Conservation (phyloP, 2,888 invertebrate genomes). For the Cyrtodaria siliqua region DNA sequence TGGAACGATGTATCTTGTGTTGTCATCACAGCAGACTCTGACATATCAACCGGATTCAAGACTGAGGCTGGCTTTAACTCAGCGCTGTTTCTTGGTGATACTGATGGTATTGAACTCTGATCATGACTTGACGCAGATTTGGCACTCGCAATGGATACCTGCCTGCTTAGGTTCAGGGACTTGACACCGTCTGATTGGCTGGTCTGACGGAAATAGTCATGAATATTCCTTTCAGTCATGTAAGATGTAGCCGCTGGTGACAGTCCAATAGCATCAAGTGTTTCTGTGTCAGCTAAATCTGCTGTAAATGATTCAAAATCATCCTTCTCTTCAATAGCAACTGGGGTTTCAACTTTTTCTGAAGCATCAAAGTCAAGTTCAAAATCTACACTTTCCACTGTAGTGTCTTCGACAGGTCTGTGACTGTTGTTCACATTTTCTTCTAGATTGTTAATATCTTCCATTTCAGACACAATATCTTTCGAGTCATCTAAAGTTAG, state of each 20-base stretch:
- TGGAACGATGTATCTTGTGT: not conserved
- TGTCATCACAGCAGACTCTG: slow-evolving; percentile 2
- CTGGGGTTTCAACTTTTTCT: slow-evolving; percentile 59
- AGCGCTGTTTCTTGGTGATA: not conserved
- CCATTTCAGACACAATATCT: slow-evolving; percentile 11
- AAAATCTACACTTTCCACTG: slow-evolving; percentile 67
- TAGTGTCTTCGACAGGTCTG: slow-evolving; percentile 15
- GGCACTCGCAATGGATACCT: slow-evolving; percentile 53
- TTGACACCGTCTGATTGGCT: slow-evolving; percentile 48
- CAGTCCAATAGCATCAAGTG: slow-evolving; percentile 66
- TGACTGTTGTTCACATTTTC: slow-evolving; percentile 27
- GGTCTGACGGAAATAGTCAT: slow-evolving; percentile 58
- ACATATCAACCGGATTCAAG: not conserved
- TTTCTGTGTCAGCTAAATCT: slow-evolving; percentile 65
- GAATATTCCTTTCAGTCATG: slow-evolving; percentile 54
- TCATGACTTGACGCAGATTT: slow-evolving; percentile 36
- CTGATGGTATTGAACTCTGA: slow-evolving; percentile 1
- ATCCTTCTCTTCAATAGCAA: slow-evolving; percentile 69
- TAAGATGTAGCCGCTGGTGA: slow-evolving; percentile 64
- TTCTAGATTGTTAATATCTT: not conserved
- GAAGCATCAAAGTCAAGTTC: slow-evolving; percentile 54
- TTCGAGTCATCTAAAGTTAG: slow-evolving; percentile 42
- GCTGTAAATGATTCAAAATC: slow-evolving; percentile 81
- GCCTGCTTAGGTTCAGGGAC: slow-evolving; percentile 51
- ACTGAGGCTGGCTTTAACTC: no score